Conservation (phyloP, 2,888 invertebrate species). For the Antheraea assamensis region DNA sequence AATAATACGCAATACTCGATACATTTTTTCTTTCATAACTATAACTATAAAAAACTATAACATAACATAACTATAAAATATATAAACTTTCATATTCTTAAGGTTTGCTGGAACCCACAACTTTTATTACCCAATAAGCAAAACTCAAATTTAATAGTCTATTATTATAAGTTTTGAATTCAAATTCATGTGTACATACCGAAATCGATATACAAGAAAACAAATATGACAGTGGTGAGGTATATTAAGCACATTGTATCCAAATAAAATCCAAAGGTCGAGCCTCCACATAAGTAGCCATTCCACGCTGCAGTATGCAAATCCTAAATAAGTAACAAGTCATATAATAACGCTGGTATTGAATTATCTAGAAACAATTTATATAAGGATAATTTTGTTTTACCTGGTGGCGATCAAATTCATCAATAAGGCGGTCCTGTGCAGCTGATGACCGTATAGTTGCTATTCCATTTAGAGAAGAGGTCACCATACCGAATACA, state of each 20-base stretch:
- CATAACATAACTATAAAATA: no score
- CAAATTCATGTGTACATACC: constrained; percentile 49
- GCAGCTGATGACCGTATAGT: constrained; percentile 88
- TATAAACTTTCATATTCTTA: no score
- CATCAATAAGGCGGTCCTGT: constrained; percentile 83
- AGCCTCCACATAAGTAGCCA: constrained; percentile 83
- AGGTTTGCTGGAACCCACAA: not conserved
- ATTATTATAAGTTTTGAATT: not conserved
- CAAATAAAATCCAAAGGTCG: constrained; percentile 85
- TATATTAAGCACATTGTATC: constrained; percentile 85
- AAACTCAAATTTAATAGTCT: not conserved
- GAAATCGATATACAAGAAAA: constrained; percentile 81
- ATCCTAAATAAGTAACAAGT: constrained; percentile 66
- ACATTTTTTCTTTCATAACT: no score
- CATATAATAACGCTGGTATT: constrained; percentile 25
- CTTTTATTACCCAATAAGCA: not conserved
- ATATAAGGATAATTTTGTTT: constrained; percentile 5
- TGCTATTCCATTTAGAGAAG: constrained; percentile 87
- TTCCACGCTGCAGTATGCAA: constrained; percentile 86
- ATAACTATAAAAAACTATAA: no score
- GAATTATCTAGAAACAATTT: not conserved
- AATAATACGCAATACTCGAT: not conserved
- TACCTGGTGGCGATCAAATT: constrained; percentile 84
- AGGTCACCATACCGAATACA: constrained; percentile 89
- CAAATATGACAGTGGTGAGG: constrained; percentile 84